These are phyloP conservation scores for Troilus luridus DNA, from an alignment of 2,888 invertebrate species.

Conservation along the genomic window DNA sequence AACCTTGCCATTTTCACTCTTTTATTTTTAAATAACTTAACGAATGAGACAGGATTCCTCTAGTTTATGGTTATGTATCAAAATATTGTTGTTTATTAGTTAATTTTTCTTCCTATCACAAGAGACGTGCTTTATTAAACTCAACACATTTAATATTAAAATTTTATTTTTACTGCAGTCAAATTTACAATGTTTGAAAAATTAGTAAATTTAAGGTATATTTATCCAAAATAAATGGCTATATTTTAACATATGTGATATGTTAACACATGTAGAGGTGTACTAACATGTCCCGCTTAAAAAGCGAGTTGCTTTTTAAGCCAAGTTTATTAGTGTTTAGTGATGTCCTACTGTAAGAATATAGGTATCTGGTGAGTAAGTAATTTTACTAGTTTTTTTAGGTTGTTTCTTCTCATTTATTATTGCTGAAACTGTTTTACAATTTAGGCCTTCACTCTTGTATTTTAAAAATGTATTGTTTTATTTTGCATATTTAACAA, in stretches of 20 bases:
- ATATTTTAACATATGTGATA: neutral
- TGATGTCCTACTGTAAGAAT: conserved; percentile 10
- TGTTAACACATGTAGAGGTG: conserved; percentile 19
- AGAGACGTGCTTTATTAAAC: neutral
- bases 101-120: neutral
- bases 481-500: neutral
- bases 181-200: neutral
- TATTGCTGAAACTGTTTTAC: neutral
- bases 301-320: conserved; percentile 49
- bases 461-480: neutral
- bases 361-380: conserved; percentile 45
- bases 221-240: neutral
- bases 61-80: neutral
- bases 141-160: neutral
- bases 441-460: neutral
- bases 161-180: neutral
- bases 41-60: neutral
- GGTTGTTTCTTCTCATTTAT: neutral
- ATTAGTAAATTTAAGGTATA: neutral
- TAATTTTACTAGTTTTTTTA: conserved; percentile 9
- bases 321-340: conserved; percentile 20
- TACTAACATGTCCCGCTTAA: conserved; percentile 43
- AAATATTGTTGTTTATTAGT: neutral
- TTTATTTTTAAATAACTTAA: neutral
- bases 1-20: neutral